A percentile compares a stretch with the other conserved stretches of the same genome.
These are phyloP conservation scores for Porites lutea DNA, from an alignment of 64 coral and sea anemone genomes.

Conservation along the genomic window DNA sequence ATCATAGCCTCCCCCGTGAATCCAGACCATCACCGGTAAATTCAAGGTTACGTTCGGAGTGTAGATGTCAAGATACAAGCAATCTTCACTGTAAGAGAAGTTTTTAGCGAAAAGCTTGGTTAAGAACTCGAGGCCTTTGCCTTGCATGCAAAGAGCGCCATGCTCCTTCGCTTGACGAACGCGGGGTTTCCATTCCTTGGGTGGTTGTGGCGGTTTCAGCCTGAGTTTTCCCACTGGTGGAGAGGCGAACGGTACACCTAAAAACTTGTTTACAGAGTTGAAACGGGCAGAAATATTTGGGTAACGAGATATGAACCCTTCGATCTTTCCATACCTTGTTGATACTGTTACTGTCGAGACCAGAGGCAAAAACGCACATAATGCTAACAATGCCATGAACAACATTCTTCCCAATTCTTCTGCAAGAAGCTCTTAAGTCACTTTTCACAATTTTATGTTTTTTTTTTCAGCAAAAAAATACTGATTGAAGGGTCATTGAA, in stretches of 20 bases:
- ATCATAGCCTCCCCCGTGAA: constrained; percentile 42
- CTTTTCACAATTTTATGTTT: too few relatives aligned
- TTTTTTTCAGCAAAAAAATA: too few relatives aligned
- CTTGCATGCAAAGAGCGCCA: constrained; percentile 11
- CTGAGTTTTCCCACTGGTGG: constrained; percentile 4
- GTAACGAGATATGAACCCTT: not conserved
- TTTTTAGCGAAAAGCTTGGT: not conserved
- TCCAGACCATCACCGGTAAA: constrained; percentile 53
- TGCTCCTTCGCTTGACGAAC: not conserved
- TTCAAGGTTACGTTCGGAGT: not conserved
- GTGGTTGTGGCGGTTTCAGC: constrained; percentile 11
- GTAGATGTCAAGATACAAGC: constrained; percentile 3
- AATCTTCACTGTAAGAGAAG: not conserved
- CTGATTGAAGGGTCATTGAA: too few relatives aligned
- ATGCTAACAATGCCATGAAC: not conserved
- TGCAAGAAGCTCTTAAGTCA: not conserved
- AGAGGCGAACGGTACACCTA: constrained; percentile 12
- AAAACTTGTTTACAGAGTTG: constrained; percentile 1
- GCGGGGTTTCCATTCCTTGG: not conserved
- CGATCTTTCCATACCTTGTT: constrained; percentile 20
- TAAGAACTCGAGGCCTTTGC: not conserved
- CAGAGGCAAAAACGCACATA: not conserved
- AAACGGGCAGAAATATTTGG: not conserved
- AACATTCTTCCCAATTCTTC: not conserved
- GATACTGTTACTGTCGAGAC: not conserved